These are phyloP conservation scores for Heterodera filipjevi DNA, from an alignment of 2,888 invertebrate species.

Conservation along the genomic window DNA sequence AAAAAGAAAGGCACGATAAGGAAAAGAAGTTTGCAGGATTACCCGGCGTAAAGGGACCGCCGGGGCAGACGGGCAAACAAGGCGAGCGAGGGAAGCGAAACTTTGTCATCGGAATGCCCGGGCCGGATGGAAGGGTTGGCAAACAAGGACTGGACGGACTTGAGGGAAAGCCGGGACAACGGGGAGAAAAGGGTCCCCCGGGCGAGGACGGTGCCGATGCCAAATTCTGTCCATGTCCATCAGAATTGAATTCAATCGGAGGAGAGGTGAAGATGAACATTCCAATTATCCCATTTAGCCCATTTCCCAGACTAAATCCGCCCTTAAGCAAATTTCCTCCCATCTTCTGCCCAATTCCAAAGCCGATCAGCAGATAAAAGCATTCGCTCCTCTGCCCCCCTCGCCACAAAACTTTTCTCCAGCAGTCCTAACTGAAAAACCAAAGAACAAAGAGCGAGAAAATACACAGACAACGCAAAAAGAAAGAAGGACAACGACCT, in stretches of 20 bases:
- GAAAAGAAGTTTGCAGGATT: slow-evolving; percentile 21
- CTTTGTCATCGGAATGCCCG: slow-evolving; percentile 61
- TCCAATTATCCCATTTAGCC: not conserved
- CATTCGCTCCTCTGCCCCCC: not conserved
- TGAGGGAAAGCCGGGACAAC: slow-evolving; percentile 58
- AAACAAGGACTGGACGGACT: slow-evolving; percentile 59
- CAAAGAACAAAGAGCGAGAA: not conserved
- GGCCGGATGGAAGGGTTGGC: slow-evolving; percentile 52
- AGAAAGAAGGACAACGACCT: not conserved
- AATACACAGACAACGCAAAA: slow-evolving; percentile 6
- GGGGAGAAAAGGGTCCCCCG: slow-evolving; percentile 45
- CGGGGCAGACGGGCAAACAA: slow-evolving; percentile 45
- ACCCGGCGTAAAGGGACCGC: slow-evolving; percentile 36
- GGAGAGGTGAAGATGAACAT: not conserved
- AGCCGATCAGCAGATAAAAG: not conserved
- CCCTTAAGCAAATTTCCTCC: not conserved
- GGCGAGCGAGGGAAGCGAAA: slow-evolving; percentile 52
- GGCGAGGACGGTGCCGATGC: slow-evolving; percentile 62
- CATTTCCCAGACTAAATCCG: not conserved
- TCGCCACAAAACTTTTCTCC: slow-evolving; percentile 20
- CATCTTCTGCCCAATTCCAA: not conserved
- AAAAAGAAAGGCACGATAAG: slow-evolving; percentile 5
- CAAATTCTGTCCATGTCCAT: slow-evolving; percentile 61
- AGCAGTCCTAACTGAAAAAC: not conserved
- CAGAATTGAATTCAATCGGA: slow-evolving; percentile 46